Evolutionary conservation across 2,888 invertebrate species (phyloP), one percentile per base, ranked within the genome.

Genomic region (Torymus tubicola): DNA sequence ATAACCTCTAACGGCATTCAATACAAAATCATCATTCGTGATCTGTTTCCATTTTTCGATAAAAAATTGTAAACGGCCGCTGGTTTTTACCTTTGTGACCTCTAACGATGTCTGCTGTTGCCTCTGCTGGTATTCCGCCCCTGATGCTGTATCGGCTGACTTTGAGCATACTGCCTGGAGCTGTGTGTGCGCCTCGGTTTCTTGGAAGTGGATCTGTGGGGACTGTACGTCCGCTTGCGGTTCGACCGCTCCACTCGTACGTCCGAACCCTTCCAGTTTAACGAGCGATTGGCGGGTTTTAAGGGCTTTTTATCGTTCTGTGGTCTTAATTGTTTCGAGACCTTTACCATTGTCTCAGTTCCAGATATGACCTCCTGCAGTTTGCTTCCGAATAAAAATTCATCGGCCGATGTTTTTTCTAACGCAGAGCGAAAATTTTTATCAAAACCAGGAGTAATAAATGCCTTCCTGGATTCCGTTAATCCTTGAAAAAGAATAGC

Each of bases 11-110:
- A 72, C 24, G 16, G 53, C 18, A 14, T 63, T 16, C 12, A 63
- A 18, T 10, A 72, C 42, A 42, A 72, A 72, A n/a, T 3, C 14
- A 63, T 72, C 63, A 3, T 63, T 42, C 16, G 72, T 60, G 3
- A 72, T 31, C 13, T 61, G 16, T 10, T 14, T 12, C 72, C 72
- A 72, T 2, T 16, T 11, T 21, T 55, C 14, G 8, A 11, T 10
- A 18, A 79, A 78, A 11, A 13, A 4, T 12, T 12, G 11, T 16
- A 81, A 21, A 64, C 81, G 71, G 2, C 78, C 76, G 2, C 78
- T 71, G 18, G 21, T 70, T 67, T 72, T 52, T 75, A 78, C 78
- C 68, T 68, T 0, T 12, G n/a, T n/a, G n/a, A 52, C 52, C 57
- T 55, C 55, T 71, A 71, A 64, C n/a, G n/a, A 8, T 16, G 12